Evolutionary conservation across 2,113 vertebrate genomes (phyloP).

Genomic region (Aegypius monachus): DNA sequence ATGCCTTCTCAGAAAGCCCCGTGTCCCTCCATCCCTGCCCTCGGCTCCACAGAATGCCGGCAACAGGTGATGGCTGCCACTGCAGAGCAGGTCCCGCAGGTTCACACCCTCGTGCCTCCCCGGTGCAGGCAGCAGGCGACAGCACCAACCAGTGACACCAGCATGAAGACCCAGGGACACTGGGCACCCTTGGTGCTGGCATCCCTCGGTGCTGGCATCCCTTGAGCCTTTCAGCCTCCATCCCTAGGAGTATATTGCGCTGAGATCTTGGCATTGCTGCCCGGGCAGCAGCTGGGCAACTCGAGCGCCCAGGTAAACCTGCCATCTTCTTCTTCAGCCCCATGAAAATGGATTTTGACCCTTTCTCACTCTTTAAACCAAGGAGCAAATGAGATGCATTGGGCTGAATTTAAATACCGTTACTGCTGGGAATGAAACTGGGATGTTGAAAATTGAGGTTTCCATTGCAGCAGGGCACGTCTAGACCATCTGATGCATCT

Average conservation of each 20-base stretch:
- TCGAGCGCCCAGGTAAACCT: rapidly evolving
- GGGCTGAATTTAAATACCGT: not conserved
- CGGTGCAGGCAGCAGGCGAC: rapidly evolving
- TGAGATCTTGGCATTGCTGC: not conserved
- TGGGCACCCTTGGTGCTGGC: not conserved
- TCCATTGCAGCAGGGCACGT: not conserved
- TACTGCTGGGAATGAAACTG: not conserved
- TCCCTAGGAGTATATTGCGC: rapidly evolving
- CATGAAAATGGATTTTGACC: not conserved
- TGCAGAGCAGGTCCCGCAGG: not conserved
- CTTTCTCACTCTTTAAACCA: not conserved
- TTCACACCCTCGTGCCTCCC: not conserved
- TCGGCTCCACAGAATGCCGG: rapidly evolving
- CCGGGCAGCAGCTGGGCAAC: not conserved
- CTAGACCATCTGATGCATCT: not conserved
- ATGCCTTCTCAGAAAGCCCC: not conserved
- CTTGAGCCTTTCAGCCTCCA: not conserved
- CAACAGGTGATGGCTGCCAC: not conserved
- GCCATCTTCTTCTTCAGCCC: not conserved
- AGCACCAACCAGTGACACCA: not conserved
- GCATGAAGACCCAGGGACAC: too few relatives aligned
- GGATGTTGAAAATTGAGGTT: rapidly evolving
- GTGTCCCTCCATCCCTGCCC: too few relatives aligned
- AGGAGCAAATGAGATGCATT: not conserved
- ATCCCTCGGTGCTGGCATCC: rapidly evolving